Percentiles rank a stretch among this genome's conserved stretches.
phyloP scores from a whole-genome alignment of 2,888 invertebrate genomes.

The Synergus japonicus region DNA sequence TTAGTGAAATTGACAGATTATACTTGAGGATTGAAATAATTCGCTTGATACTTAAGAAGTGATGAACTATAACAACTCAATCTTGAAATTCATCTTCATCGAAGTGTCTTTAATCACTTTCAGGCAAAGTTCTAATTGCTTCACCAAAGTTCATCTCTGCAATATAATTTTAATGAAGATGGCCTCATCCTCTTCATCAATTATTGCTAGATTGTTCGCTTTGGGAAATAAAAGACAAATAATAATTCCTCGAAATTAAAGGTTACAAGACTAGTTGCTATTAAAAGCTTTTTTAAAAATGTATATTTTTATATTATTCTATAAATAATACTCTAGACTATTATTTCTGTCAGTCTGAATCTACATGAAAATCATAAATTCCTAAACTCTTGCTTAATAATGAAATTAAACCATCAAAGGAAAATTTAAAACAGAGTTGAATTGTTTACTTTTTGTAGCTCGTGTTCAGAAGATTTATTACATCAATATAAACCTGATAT shows the following conservation, averaged over 20 bases:
- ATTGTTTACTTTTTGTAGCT: background rate
- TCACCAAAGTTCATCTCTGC: background rate
- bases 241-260: background rate
- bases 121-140: background rate
- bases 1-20: background rate
- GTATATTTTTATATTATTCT: too few species aligned
- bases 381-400: too few species aligned
- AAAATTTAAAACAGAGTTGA: background rate
- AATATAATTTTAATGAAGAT: slow-evolving; percentile 2
- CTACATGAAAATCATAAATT: too few species aligned
- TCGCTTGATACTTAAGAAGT: background rate
- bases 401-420: too few species aligned
- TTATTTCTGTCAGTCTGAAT: too few species aligned
- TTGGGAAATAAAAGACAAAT: background rate
- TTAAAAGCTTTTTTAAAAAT: too few species aligned
- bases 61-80: background rate
- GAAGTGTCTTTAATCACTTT: background rate
- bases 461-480: slow-evolving; percentile 1
- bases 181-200: background rate
- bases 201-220: background rate
- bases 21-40: background rate
- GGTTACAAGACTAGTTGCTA: too few species aligned
- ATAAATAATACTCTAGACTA: too few species aligned
- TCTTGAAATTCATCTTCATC: background rate
- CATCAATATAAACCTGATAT: slow-evolving; percentile 24